Conservation (phyloP, 2,113 vertebrate genomes). For the Scartelaos histophorus region DNA sequence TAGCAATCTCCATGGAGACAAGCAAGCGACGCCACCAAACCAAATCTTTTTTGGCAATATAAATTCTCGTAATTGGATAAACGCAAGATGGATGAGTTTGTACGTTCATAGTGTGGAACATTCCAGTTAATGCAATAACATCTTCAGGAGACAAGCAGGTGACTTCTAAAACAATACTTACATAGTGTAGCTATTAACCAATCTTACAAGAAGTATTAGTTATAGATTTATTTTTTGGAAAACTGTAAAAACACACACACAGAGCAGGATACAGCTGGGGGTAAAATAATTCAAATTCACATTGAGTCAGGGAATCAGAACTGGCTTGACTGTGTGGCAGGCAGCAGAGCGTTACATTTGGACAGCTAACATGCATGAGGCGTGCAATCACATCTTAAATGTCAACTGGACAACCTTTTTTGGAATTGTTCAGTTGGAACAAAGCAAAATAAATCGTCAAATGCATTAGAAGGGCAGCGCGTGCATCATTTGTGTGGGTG, state of each 20-base stretch:
- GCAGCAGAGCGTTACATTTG: not conserved
- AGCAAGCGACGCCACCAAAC: too few relatives aligned
- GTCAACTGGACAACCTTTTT: conserved; percentile 12
- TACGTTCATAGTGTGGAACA: not conserved
- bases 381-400: conserved; percentile 7
- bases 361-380: not conserved
- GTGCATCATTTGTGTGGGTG: conserved; percentile 34
- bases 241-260: not conserved
- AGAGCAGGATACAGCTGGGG: not conserved
- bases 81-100: not conserved
- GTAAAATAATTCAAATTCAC: not conserved
- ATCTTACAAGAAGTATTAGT: not conserved
- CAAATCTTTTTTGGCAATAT: too few relatives aligned
- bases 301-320: not conserved
- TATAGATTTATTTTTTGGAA: not conserved
- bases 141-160: too few relatives aligned
- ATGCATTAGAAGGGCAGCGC: conserved; percentile 4
- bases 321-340: not conserved
- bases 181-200: too few relatives aligned
- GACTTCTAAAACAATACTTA: too few relatives aligned
- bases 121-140: not conserved
- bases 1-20: too few relatives aligned
- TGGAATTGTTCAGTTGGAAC: conserved; percentile 1
- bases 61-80: not conserved
- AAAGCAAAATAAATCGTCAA: conserved; percentile 17